Base-by-base conservation (phyloP, 2,113 vertebrate genomes). In the Pholis gunnellus region DNA sequence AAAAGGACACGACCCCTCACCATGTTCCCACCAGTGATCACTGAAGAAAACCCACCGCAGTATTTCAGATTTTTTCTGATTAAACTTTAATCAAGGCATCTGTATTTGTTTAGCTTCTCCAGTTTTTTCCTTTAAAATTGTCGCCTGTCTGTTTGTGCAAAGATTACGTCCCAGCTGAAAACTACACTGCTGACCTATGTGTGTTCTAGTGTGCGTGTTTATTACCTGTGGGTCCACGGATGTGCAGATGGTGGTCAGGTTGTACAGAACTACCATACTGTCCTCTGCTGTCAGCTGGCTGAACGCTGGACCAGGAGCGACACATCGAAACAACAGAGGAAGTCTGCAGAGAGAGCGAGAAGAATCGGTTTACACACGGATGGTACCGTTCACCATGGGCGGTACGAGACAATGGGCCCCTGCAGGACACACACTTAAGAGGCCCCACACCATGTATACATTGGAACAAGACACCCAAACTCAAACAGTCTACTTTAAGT, bases 171-270 rank as follows among this genome's bases (percentile, higher is more conserved):
- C 25, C 64, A 9, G 22, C 20, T 22, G 34, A 6, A 65, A 42
- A 42, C 0, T 54, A 20, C 5, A 15, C 50, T 6, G 13, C 63
- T 31, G 0, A 20, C 15, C 10, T 57, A 10, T 17, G 56, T 71
- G 15, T 42, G 50, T 29, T 44, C 10, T 3, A 44, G 20, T 60
- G 20, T 9, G 18, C 68, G 48, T 52, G 52, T 56, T 17, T 59
- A 2, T 74, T 81, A 95, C 95, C 84, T 91, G 87, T 6, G 89
- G 87, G 63, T 90, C 87, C 38, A 88, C n/a, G 46, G 90, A 1
- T 0, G 22, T 36, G n/a, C 95, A 96, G 66, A 73, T 0, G 1
- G n/a, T 56, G 22, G 78, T 85, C 15, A 96, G 52, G 71, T 87
- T 88, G 10, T 68, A 0, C 1, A 93, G 79, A 48, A 94, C 13